Percentiles rank a stretch among this genome's conserved stretches.
Evolutionary conservation across 2,113 vertebrate species (phyloP).

Genomic region (Austrofundulus limnaeus): DNA sequence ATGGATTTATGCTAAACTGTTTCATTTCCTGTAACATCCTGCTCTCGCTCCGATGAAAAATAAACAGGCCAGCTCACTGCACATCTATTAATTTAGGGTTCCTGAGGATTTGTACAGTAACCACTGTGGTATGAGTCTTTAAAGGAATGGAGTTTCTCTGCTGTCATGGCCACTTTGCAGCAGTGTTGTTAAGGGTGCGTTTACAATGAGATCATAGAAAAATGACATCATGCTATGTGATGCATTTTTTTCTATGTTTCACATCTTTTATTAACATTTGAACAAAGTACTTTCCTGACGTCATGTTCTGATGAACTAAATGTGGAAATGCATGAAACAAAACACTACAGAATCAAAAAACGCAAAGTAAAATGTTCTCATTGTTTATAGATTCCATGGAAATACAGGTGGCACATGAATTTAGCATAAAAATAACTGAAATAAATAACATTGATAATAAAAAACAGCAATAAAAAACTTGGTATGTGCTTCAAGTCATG

Average conservation of each 20-base stretch:
- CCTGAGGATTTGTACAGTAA: slow-evolving; percentile 31
- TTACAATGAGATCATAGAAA: not conserved
- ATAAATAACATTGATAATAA: too few species aligned
- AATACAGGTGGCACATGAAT: too few species aligned
- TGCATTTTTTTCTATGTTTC: not conserved
- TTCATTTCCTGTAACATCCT: slow-evolving; percentile 47
- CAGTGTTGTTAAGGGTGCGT: not conserved
- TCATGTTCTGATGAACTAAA: not conserved
- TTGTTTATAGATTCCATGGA: too few species aligned
- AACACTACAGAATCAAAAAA: too few species aligned
- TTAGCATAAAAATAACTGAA: too few species aligned
- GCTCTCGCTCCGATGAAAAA: slow-evolving; percentile 19
- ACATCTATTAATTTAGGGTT: slow-evolving; percentile 22
- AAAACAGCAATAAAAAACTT: too few species aligned
- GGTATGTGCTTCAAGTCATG: not conserved
- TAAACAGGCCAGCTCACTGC: slow-evolving; percentile 24
- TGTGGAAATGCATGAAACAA: too few species aligned
- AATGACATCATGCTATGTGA: not conserved
- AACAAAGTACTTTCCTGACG: not conserved
- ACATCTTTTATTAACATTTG: too few species aligned
- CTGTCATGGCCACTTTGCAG: not conserved
- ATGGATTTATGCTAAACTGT: slow-evolving; percentile 53
- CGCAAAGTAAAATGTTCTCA: too few species aligned
- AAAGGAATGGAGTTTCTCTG: not conserved
- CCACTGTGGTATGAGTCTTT: slow-evolving; percentile 21